phyloP scores from a whole-genome alignment of 2,888 invertebrate genomes.

The Zygogramma bicolorata region DNA sequence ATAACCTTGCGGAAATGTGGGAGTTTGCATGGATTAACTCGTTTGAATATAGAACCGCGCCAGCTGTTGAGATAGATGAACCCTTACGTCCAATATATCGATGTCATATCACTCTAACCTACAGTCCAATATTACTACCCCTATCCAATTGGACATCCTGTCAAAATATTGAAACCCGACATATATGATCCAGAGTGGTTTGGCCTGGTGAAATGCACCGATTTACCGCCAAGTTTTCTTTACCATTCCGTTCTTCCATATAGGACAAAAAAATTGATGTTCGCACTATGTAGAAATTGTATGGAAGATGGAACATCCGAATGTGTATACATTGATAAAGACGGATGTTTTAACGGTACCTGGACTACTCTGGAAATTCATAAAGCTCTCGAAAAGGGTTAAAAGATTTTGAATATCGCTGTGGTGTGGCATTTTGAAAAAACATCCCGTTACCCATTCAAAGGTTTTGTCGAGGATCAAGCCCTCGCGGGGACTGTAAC shows the following conservation, averaged over 20 bases:
- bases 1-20: conserved; percentile 16
- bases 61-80: background rate
- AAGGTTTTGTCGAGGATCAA: conserved; percentile 39
- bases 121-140: conserved; percentile 45
- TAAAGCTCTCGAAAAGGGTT: conserved; percentile 45
- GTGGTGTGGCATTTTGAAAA: conserved; percentile 39
- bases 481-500: conserved; percentile 30
- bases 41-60: background rate
- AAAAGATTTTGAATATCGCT: conserved; percentile 41
- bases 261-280: conserved; percentile 36
- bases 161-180: too few relatives aligned
- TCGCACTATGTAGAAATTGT: conserved; percentile 37
- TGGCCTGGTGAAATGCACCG: conserved; percentile 47
- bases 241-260: conserved; percentile 44
- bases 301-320: conserved; percentile 33
- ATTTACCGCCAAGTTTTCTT: conserved; percentile 40
- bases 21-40: background rate
- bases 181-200: conserved; percentile 45
- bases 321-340: conserved; percentile 21
- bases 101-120: conserved; percentile 45
- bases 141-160: conserved; percentile 45
- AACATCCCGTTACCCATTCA: conserved; percentile 10
- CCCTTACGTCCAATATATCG: conserved; percentile 42
- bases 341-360: conserved; percentile 30
- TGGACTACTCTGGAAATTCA: conserved; percentile 22